These are phyloP conservation scores for Leptodirus hochenwartii DNA, from an alignment of 2,888 invertebrate species.

Conservation along the genomic window DNA sequence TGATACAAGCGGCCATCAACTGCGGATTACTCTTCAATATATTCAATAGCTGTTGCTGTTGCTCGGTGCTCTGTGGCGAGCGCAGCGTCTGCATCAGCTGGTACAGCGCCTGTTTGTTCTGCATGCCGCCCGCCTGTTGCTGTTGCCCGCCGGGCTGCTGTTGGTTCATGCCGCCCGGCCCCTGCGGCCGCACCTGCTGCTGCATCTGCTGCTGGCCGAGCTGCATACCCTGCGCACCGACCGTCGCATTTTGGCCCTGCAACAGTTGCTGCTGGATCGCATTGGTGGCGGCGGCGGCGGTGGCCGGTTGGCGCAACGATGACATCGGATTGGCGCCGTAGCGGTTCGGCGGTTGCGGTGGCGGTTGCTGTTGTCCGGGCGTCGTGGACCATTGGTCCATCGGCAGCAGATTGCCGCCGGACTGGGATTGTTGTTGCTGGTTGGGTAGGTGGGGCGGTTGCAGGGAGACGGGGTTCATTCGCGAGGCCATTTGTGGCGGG, in stretches of 20 bases:
- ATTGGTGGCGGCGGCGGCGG: too few species aligned
- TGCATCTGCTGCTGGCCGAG: conserved; percentile 7
- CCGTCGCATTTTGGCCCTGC: too few species aligned
- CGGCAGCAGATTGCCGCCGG: conserved; percentile 31
- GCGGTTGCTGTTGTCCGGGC: conserved; percentile 17
- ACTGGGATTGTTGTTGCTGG: too few species aligned
- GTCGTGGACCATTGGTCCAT: conserved; percentile 37
- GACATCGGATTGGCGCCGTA: too few species aligned
- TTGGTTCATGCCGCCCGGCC: conserved; percentile 5
- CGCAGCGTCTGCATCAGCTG: conserved; percentile 80
- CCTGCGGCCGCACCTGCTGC: background rate
- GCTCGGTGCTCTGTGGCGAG: conserved; percentile 78
- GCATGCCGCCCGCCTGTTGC: conserved; percentile 24
- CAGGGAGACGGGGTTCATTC: too few species aligned
- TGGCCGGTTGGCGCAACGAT: too few species aligned
- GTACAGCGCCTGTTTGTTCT: conserved; percentile 52
- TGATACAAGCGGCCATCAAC: conserved; percentile 88
- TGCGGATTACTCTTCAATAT: conserved; percentile 89
- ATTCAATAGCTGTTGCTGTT: conserved; percentile 75
- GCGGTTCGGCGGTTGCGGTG: too few species aligned
- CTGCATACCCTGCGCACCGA: too few species aligned
- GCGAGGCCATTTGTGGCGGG: too few species aligned
- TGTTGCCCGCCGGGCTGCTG: conserved; percentile 18
- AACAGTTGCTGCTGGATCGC: conserved; percentile 6
- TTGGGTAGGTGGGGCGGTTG: too few species aligned